A percentile compares a stretch with the other conserved stretches of the same genome.
Evolutionary conservation across 1,140 invertebrate species (phyloP).

Genomic region (Orchestia grillus): DNA sequence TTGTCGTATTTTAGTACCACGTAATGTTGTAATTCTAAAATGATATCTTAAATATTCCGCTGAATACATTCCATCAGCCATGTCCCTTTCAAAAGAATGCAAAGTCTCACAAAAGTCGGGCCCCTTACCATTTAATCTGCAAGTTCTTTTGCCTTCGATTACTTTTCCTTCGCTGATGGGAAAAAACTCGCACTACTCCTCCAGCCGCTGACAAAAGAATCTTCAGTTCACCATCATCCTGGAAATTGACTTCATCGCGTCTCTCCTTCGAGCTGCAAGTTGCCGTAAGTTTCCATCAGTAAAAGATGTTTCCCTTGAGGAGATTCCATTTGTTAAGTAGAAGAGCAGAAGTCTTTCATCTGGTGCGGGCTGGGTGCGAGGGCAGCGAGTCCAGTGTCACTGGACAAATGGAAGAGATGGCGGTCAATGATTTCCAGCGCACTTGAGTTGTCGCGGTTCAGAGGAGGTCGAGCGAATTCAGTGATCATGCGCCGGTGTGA

Average conservation of each 20-base stretch:
- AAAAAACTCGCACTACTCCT: neutral
- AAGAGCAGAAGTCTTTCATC: neutral
- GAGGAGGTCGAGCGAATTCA: neutral
- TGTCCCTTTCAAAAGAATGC: neutral
- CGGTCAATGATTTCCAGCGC: neutral
- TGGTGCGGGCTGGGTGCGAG: neutral
- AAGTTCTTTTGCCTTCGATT: neutral
- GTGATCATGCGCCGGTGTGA: neutral
- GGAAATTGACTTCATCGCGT: conserved; percentile 37
- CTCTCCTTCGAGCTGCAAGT: neutral
- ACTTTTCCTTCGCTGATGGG: neutral
- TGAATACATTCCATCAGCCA: neutral
- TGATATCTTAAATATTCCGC: neutral
- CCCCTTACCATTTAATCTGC: neutral
- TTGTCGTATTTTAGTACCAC: neutral
- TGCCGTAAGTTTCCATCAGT: conserved; percentile 1
- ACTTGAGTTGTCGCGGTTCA: neutral
- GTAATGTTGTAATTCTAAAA: neutral
- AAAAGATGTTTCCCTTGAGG: neutral
- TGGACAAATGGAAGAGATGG: neutral
- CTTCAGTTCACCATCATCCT: neutral
- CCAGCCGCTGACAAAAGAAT: neutral
- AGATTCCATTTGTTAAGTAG: conserved; percentile 41
- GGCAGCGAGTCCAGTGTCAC: no score
- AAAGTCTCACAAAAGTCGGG: neutral